Conservation (phyloP, 30 jellyfish, hydroid and myxozoan species). For the Turritopsis rubra region DNA sequence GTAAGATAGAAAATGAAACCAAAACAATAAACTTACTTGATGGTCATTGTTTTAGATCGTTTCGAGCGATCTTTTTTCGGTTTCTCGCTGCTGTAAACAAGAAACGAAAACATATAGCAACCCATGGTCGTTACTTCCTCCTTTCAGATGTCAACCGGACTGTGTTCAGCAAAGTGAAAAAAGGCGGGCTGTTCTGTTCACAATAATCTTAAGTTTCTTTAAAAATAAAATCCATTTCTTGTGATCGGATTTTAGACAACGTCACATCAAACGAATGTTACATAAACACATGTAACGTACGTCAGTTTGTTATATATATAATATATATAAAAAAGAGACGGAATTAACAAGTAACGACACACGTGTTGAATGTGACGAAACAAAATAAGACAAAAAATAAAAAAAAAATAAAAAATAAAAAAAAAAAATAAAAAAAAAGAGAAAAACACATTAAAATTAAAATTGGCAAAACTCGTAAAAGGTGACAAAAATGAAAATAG, state of each 20-base stretch:
- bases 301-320: neutral
- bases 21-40: too few species aligned
- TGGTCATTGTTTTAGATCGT: slow-evolving; percentile 58
- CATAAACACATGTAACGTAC: neutral
- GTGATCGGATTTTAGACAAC: neutral
- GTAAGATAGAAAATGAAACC: too few species aligned
- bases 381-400: too few species aligned
- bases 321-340: neutral
- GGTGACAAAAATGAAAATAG: neutral
- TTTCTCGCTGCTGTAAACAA: slow-evolving; percentile 58
- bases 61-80: slow-evolving; percentile 84
- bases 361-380: neutral
- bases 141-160: neutral
- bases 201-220: neutral
- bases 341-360: neutral
- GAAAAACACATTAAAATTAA: neutral
- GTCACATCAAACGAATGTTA: neutral
- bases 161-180: neutral
- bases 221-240: neutral
- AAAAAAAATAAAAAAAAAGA: too few species aligned
- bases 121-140: neutral
- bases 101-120: neutral
- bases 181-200: neutral
- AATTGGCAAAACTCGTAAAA: neutral
- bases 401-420: too few species aligned